These are phyloP conservation scores for Glaucomys volans DNA, from an alignment of 2,113 vertebrate genomes.

Conservation along the genomic window DNA sequence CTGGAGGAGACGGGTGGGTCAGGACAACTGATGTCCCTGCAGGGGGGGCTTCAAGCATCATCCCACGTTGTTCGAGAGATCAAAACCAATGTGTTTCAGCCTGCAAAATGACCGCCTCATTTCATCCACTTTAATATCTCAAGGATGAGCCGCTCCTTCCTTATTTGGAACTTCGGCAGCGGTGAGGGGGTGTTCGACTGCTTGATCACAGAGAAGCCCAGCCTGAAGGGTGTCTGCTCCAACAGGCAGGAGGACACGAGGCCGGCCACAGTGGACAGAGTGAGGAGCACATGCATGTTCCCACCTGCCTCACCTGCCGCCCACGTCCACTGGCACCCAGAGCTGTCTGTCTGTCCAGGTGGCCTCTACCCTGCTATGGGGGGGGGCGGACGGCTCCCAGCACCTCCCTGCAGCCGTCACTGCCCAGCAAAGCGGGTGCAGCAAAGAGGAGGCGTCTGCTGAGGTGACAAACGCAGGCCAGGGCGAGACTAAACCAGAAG, in stretches of 20 bases:
- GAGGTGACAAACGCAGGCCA: rapidly evolving
- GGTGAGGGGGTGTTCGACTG: rapidly evolving
- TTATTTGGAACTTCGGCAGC: too few relatives aligned
- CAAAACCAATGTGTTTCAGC: neutral
- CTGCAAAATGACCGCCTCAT: neutral
- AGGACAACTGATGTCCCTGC: too few relatives aligned
- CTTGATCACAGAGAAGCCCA: neutral
- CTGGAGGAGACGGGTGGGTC: too few relatives aligned
- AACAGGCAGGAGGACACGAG: neutral
- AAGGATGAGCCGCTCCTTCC: too few relatives aligned
- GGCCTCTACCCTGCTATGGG: rapidly evolving
- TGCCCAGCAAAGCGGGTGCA: rapidly evolving
- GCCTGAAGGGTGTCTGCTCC: rapidly evolving
- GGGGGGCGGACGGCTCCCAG: neutral
- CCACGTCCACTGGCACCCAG: rapidly evolving
- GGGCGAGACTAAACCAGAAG: rapidly evolving
- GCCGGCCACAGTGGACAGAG: rapidly evolving
- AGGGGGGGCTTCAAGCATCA: rapidly evolving
- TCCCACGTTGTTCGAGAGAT: neutral
- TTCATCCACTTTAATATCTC: too few relatives aligned
- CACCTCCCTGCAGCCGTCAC: neutral
- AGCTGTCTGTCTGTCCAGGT: neutral
- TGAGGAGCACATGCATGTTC: too few relatives aligned
- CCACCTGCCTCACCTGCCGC: rapidly evolving
- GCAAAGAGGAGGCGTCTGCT: neutral